Evolutionary conservation across 2,113 vertebrate species (phyloP).

Genomic region (Pardalotus punctatus): DNA sequence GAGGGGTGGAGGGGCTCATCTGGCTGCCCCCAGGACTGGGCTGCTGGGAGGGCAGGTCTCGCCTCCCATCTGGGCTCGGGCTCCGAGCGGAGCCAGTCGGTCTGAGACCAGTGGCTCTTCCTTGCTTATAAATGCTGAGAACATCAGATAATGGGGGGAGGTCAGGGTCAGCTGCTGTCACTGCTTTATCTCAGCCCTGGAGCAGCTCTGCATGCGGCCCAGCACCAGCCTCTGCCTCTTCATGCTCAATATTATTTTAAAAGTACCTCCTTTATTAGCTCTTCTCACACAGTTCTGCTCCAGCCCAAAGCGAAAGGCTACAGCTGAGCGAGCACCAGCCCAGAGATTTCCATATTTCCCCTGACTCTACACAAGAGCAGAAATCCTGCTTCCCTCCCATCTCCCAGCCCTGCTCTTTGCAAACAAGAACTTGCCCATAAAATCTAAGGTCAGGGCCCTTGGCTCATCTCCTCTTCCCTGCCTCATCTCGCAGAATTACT

Average conservation of each 20-base stretch:
- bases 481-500: not conserved
- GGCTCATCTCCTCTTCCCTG: not conserved
- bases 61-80: conserved; percentile 80
- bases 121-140: conserved; percentile 85
- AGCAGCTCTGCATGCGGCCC: not conserved
- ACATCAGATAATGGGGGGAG: conserved; percentile 84
- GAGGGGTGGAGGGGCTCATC: conserved; percentile 53
- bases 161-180: conserved; percentile 64
- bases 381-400: not conserved
- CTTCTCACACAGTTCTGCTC: not conserved
- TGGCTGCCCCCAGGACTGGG: conserved; percentile 78
- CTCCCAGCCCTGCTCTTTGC: not conserved
- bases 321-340: not conserved
- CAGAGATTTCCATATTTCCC: not conserved
- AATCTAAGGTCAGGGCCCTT: not conserved
- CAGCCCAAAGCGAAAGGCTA: not conserved
- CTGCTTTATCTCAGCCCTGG: not conserved
- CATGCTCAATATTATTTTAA: not conserved
- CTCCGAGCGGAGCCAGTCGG: conserved; percentile 82
- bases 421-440: conserved; percentile 2
- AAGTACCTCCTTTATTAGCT: not conserved
- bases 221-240: not conserved
- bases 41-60: conserved; percentile 79
- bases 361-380: not conserved
- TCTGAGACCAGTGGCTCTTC: conserved; percentile 82